These are phyloP conservation scores for Trichosurus vulpecula DNA, from an alignment of 2,797 vertebrate genomes.

Conservation along the genomic window DNA sequence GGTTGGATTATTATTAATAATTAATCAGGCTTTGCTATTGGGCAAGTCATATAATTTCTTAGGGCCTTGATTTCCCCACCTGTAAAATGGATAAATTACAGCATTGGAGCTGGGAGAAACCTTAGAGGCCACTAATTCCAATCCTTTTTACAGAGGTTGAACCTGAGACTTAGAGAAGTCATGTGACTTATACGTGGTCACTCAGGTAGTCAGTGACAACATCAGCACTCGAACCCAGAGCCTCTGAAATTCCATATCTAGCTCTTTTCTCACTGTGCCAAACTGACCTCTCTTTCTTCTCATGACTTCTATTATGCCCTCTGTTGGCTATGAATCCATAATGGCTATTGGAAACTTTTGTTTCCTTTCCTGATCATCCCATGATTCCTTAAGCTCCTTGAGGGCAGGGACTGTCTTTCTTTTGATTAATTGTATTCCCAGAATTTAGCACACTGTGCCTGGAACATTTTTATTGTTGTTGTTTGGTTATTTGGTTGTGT, in stretches of 20 bases:
- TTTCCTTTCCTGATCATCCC: neutral
- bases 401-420: neutral
- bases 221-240: neutral
- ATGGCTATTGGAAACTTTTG: neutral
- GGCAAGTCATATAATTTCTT: neutral
- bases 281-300: neutral
- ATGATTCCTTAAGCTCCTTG: neutral
- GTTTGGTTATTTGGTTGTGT: neutral
- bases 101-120: neutral
- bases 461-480: neutral
- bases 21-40: neutral
- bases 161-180: neutral
- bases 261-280: neutral
- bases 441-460: neutral
- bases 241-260: neutral
- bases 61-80: neutral
- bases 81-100: neutral
- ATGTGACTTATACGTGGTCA: neutral
- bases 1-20: too few species aligned
- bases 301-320: neutral
- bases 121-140: neutral
- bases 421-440: neutral
- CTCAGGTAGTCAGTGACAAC: neutral
- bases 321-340: neutral
- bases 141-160: neutral